A percentile compares a stretch with the other conserved stretches of the same genome.
phyloP scores from a whole-genome alignment of 1,140 invertebrate species.

The Heterodera schachtii region DNA sequence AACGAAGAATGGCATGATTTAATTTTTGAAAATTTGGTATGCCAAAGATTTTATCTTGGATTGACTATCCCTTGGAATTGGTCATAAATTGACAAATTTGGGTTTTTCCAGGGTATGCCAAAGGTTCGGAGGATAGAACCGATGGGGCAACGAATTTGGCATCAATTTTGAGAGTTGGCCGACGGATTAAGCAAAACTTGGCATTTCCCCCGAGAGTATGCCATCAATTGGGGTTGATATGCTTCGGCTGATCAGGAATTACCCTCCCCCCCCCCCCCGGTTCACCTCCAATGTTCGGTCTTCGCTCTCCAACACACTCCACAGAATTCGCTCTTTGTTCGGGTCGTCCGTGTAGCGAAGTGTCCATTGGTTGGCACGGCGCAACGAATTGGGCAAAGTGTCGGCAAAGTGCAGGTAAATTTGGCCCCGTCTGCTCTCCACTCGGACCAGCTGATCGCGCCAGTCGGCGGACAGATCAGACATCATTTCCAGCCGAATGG shows the following conservation, averaged over 20 bases:
- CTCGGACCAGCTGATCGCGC: conserved; percentile 48
- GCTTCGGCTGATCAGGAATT: too few species aligned
- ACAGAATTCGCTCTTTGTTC: conserved; percentile 52
- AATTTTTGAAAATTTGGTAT: not conserved
- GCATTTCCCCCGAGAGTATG: conserved; percentile 38
- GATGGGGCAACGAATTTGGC: too few species aligned
- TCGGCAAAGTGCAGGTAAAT: conserved; percentile 57
- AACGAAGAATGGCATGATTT: not conserved
- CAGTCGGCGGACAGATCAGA: conserved; percentile 42
- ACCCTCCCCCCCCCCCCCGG: too few species aligned
- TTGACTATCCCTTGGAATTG: too few species aligned
- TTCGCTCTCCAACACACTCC: conserved; percentile 54
- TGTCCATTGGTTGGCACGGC: conserved; percentile 55
- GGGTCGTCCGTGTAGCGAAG: conserved; percentile 61
- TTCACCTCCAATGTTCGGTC: conserved; percentile 49
- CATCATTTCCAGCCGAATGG: conserved; percentile 58
- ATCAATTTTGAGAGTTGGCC: too few species aligned
- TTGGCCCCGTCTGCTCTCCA: conserved; percentile 56
- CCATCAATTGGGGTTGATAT: too few species aligned
- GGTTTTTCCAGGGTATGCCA: too few species aligned
- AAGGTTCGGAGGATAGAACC: too few species aligned
- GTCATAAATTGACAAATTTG: too few species aligned
- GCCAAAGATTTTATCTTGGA: not conserved
- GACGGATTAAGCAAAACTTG: not conserved
- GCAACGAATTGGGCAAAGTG: conserved; percentile 58